Percentiles rank a stretch among this genome's conserved stretches.
Evolutionary conservation across 1,140 invertebrate species (phyloP).

Genomic region (Zaprionus capensis): DNA sequence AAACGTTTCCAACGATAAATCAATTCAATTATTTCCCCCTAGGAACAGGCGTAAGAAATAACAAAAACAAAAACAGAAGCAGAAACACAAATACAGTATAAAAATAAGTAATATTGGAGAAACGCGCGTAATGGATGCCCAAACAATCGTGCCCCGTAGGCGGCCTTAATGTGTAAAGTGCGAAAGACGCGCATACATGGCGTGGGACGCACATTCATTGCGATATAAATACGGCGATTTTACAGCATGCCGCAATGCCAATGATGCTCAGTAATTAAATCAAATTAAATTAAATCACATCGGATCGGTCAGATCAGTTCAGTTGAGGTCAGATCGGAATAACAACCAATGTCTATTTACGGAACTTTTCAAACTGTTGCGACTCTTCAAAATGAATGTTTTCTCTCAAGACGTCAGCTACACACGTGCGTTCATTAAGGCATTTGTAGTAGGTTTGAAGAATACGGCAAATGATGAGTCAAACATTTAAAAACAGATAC

Average conservation of each 20-base stretch:
- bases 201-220: slow-evolving; percentile 54
- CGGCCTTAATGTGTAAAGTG: slow-evolving; percentile 74
- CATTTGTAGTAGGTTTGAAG: not conserved
- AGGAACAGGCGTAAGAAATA: slow-evolving; percentile 22
- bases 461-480: slow-evolving; percentile 2
- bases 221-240: slow-evolving; percentile 61
- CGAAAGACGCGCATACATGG: slow-evolving; percentile 76
- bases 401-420: not conserved
- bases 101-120: slow-evolving; percentile 35
- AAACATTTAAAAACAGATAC: slow-evolving; percentile 9
- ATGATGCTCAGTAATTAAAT: slow-evolving; percentile 47
- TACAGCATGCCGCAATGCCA: slow-evolving; percentile 37
- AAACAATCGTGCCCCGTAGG: slow-evolving; percentile 46
- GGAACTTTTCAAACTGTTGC: not conserved
- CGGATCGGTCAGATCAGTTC: slow-evolving; percentile 16
- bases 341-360: slow-evolving; percentile 27
- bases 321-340: slow-evolving; percentile 5
- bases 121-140: slow-evolving; percentile 45
- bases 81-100: slow-evolving; percentile 19
- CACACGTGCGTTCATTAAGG: not conserved
- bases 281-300: slow-evolving; percentile 53
- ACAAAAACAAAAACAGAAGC: slow-evolving; percentile 19
- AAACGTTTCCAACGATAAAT: slow-evolving; percentile 58
- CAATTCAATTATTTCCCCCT: slow-evolving; percentile 69
- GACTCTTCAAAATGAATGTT: slow-evolving; percentile 11